phyloP scores from a whole-genome alignment of 2,113 vertebrate species.

The Machaerirhynchus nigripectus region DNA sequence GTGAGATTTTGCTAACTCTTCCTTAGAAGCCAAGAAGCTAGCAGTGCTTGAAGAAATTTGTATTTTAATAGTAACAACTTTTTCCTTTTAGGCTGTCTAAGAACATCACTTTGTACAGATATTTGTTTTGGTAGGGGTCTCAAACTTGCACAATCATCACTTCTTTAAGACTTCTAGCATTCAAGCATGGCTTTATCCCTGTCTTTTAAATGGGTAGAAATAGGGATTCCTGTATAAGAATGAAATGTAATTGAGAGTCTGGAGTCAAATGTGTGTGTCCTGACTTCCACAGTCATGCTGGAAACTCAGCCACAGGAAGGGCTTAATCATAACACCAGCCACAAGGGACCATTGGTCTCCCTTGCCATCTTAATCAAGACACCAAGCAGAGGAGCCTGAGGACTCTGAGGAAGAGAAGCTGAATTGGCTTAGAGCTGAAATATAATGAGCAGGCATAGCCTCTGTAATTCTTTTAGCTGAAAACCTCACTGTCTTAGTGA shows the following conservation, averaged over 20 bases:
- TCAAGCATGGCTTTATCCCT: not conserved
- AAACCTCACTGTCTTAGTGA: constrained; percentile 48
- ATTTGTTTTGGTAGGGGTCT: not conserved
- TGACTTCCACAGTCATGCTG: not conserved
- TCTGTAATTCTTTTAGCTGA: constrained; percentile 42
- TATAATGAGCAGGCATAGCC: constrained; percentile 35
- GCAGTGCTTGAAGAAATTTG: not conserved
- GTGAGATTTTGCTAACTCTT: not conserved
- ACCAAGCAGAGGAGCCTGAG: constrained; percentile 5
- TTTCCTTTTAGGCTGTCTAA: not conserved
- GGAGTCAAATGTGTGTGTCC: not conserved
- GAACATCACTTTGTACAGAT: not conserved
- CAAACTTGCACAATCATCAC: not conserved
- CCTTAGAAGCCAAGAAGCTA: not conserved
- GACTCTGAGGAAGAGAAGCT: constrained; percentile 8
- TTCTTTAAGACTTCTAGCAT: not conserved
- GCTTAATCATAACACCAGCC: not conserved
- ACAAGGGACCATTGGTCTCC: not conserved
- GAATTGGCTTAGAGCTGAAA: constrained; percentile 43
- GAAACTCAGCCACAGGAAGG: not conserved
- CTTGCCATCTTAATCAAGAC: not conserved
- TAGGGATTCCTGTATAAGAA: not conserved
- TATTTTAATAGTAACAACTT: not conserved
- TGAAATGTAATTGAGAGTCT: not conserved
- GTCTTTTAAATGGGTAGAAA: not conserved